A percentile compares a stretch with the other conserved stretches of the same genome.
phyloP scores from a whole-genome alignment of 2,113 vertebrate species.

The Anthoscopus minutus region DNA sequence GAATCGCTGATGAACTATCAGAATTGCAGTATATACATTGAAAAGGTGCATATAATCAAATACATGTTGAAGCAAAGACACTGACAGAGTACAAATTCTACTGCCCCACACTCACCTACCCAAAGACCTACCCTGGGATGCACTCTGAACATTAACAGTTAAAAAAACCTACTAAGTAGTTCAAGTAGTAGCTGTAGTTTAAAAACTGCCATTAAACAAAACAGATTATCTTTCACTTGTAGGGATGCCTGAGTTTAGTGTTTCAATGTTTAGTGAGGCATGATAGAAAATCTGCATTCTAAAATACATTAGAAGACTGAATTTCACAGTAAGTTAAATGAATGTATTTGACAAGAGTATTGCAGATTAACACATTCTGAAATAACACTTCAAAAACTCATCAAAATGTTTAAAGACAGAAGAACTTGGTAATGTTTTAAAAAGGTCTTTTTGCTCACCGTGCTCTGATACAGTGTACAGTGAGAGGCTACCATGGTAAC shows the following conservation, averaged over 20 bases:
- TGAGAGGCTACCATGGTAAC: background rate
- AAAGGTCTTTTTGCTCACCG: background rate
- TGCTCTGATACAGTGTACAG: background rate
- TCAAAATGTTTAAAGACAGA: background rate
- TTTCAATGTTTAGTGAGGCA: background rate
- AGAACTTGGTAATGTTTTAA: background rate
- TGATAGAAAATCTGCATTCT: background rate
- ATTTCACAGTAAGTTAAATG: background rate
- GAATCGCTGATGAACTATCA: background rate
- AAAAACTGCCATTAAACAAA: background rate
- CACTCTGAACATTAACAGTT: background rate
- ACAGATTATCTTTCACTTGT: background rate
- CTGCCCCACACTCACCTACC: background rate
- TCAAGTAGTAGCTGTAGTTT: background rate
- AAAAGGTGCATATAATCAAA: background rate
- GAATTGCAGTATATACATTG: fast-evolving
- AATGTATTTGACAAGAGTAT: background rate
- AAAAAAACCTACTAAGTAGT: background rate
- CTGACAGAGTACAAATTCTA: background rate
- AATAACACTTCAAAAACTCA: background rate
- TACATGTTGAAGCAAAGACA: background rate
- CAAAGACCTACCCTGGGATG: background rate
- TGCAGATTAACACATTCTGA: background rate
- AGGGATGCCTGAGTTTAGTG: background rate
- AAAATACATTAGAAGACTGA: background rate